Evolutionary conservation across 1,140 invertebrate genomes (phyloP).

Genomic region (Physella acuta): DNA sequence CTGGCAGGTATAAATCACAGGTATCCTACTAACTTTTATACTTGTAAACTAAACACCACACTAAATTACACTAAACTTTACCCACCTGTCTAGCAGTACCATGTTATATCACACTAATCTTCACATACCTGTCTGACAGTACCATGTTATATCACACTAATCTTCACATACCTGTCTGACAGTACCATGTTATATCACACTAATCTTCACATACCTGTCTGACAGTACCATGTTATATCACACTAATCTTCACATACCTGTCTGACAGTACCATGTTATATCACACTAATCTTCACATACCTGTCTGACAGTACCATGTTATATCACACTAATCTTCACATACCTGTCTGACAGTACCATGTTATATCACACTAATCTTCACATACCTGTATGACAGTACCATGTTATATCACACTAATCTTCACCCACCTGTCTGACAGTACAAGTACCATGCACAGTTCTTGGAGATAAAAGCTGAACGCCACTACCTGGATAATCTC

Average conservation of each 20-base stretch:
- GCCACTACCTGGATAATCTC: conserved; percentile 35
- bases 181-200: too few species aligned
- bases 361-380: not conserved
- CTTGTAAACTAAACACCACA: too few species aligned
- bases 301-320: not conserved
- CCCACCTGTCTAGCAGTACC: too few species aligned
- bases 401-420: not conserved
- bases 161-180: too few species aligned
- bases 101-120: too few species aligned
- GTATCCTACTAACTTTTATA: too few species aligned
- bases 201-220: too few species aligned
- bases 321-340: not conserved
- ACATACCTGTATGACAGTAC: not conserved
- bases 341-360: not conserved
- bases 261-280: not conserved
- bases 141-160: too few species aligned
- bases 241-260: not conserved
- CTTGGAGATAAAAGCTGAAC: conserved; percentile 40
- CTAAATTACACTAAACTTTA: too few species aligned
- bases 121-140: too few species aligned
- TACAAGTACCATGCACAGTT: conserved; percentile 44
- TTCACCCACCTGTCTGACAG: conserved; percentile 23
- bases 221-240: too few species aligned
- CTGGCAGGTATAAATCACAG: too few species aligned
- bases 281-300: not conserved